Base-by-base conservation (phyloP, 2,797 vertebrate species). In the Vipera ursinii region DNA sequence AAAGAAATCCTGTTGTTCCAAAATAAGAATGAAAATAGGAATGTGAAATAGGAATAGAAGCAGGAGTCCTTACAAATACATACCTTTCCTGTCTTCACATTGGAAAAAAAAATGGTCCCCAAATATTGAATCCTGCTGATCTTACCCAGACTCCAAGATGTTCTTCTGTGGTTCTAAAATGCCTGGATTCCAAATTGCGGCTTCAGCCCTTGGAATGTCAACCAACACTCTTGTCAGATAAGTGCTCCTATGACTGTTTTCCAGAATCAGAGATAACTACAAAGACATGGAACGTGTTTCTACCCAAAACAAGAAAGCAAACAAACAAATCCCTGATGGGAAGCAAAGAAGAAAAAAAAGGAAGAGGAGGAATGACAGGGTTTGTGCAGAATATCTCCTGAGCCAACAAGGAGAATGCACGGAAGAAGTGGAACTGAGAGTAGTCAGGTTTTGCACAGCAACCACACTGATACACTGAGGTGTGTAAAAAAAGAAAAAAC, bases 71-170 rank as follows among this genome's bases (percentile, higher is more conserved):
- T 38, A 20, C 3, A 38, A 78, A 78, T 6, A 78, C 69, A 78
- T 78, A 38, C 3, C 32, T 78, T 6, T 44, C 6, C 69, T 78
- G 32, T 38, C 7, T 38, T 38, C 32, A 78, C 69, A 20, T 9
- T 38, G 17, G 63, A 1, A 0, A 0, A 0, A 8, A 14, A 38
- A 73, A 20, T 20, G 32, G 15, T 3, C 69, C 15, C 6, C 3
- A 78, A 38, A 78, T 78, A 78, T 38, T 78, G 32, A 78, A 22
- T 38, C 69, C 69, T 78, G 15, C 15, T 20, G 32, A 78, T 38
- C 7, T 78, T 15, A 78, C 32, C 69, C 69, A 78, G 6, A 32
- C 17, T 78, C 32, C 69, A 38, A 20, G 15, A 38, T 44, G 69
- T 38, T 32, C 69, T 22, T 20, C 69, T 78, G 6, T 20, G 32